Conservation (phyloP, 2,888 invertebrate genomes). For the Heliconius ismenius region DNA sequence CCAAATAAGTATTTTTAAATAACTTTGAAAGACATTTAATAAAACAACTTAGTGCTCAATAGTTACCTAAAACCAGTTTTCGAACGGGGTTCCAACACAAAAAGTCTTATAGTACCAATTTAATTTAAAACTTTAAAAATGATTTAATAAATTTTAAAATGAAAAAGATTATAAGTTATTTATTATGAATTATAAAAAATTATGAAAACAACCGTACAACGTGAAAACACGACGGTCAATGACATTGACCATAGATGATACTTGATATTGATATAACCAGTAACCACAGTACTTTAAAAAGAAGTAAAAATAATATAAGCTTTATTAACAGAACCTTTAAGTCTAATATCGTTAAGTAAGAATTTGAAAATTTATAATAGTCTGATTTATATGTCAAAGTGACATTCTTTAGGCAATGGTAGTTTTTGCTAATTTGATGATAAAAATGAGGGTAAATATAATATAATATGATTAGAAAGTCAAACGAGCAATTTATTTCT, state of each 20-base stretch:
- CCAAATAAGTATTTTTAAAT: not conserved
- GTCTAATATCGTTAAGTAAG: not conserved
- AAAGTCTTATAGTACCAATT: not conserved
- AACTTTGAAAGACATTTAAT: not conserved
- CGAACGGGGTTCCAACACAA: not conserved
- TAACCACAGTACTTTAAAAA: not conserved
- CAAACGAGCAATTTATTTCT: too few species aligned
- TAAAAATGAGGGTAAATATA: too few species aligned
- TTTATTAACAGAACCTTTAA: accelerated
- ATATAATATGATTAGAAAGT: too few species aligned
- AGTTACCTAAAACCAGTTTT: constrained; percentile 14
- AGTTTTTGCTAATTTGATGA: too few species aligned
- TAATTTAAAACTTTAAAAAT: not conserved
- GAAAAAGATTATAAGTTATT: not conserved
- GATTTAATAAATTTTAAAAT: not conserved
- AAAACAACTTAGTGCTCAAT: not conserved
- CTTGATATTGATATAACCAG: not conserved
- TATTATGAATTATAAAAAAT: not conserved
- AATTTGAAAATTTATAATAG: not conserved
- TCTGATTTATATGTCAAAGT: constrained; percentile 2
- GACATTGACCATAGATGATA: constrained; percentile 20
- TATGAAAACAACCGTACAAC: constrained; percentile 7
- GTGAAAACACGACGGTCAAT: constrained; percentile 23
- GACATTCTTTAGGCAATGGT: not conserved
- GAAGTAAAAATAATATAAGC: not conserved